Evolutionary conservation across 2,797 vertebrate genomes (phyloP), one percentile per base, ranked within the genome.

Genomic region (Remorina albescens): DNA sequence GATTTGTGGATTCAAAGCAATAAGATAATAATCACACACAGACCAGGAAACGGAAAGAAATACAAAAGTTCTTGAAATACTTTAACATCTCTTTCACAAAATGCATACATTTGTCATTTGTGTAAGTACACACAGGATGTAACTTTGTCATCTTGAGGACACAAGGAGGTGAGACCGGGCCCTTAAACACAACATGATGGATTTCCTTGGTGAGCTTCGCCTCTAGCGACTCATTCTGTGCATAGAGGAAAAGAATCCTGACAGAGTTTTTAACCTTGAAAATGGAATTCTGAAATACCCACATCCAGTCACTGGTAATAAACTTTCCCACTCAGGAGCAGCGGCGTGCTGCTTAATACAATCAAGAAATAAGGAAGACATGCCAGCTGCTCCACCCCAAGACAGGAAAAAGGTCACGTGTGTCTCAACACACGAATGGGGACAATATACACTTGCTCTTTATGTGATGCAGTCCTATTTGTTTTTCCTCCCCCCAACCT

Each of bases 281-380:
- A 71, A 70, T 68, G 53, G 28, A 46, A 74, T 74, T 71, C 58
- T 68, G 47, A 59, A 67, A 71, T 46, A 53, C 47, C 64, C 8
- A 19, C 37, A 65, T 66, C 30, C 54, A 51, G 58, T 59, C 55
- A 25, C 11, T 50, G 34, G 51, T 13, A 5, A 59, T 67, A 68
- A 80, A 69, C 77, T 71, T 66, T 71, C 46, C 23, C 2, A 4
- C 51, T 83, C 88, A 85, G 73, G 91, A 94, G 93, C 85, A 91
- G 89, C 91, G 88, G 65, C 70, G 76, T 70, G 90, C 89, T 84
- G 87, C 91, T 93, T 94, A 93, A 93, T 95, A 95, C 94, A 91
- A 82, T 88, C 93, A 91, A 85, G 85, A 91, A 93, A 68, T 4
- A 26, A 71, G 65, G 59, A 67, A 54, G 79, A 91, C 76, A 90